Conservation (phyloP, 2,797 vertebrate genomes). For the Sylvilagus floridanus region DNA sequence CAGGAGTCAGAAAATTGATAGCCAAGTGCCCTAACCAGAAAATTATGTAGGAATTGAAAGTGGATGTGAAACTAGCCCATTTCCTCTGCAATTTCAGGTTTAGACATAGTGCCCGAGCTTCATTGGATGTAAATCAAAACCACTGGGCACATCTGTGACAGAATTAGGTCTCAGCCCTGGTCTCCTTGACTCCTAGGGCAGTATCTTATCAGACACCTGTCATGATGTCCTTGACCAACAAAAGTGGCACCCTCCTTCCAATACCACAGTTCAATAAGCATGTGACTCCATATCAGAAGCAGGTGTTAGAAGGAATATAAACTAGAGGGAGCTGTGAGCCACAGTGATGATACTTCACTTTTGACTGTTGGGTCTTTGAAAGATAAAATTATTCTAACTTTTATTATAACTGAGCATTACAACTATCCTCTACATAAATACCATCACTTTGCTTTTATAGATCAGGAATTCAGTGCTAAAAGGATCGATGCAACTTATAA, state of each 20-base stretch:
- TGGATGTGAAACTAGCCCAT: neutral
- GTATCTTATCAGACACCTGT: neutral
- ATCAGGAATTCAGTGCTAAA: neutral
- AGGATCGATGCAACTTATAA: neutral
- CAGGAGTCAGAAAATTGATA: neutral
- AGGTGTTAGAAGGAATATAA: fast-evolving
- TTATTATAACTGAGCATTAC: neutral
- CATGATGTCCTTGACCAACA: neutral
- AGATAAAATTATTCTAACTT: neutral
- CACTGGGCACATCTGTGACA: neutral
- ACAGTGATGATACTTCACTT: neutral
- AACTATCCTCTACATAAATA: neutral
- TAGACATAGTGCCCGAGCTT: neutral
- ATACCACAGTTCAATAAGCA: neutral
- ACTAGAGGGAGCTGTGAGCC: neutral
- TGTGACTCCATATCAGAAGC: neutral
- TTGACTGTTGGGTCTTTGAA: neutral
- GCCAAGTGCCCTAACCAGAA: neutral
- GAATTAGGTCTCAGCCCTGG: neutral
- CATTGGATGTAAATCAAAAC: neutral
- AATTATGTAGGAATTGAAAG: neutral
- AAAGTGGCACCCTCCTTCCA: too few species aligned
- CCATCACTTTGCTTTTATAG: neutral
- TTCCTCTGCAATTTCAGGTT: neutral
- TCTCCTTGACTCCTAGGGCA: neutral